Conservation (phyloP, 2,113 vertebrate species). For the Chaenocephalus aceratus region DNA sequence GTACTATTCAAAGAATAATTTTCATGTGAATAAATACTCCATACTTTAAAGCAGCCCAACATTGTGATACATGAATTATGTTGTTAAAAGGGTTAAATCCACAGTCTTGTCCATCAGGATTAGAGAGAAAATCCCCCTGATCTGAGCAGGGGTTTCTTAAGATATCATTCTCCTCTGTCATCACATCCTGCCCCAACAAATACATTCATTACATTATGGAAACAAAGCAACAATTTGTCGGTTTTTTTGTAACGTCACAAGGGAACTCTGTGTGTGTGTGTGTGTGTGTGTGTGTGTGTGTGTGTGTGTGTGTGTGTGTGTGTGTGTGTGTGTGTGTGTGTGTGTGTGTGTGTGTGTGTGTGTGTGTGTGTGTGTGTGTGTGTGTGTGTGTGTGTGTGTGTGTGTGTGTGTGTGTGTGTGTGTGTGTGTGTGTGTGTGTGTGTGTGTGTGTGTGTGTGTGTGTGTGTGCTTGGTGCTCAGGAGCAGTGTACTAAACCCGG, state of each 20-base stretch:
- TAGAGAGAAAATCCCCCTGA: slow-evolving; percentile 26
- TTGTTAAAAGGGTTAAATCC: slow-evolving; percentile 21
- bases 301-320: background rate
- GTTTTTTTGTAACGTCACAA: slow-evolving; percentile 42
- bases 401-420: slow-evolving; percentile 31
- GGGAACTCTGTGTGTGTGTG: slow-evolving; percentile 37
- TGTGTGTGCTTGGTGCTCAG: slow-evolving; percentile 32
- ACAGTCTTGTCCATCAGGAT: slow-evolving; percentile 3
- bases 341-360: slow-evolving; percentile 20
- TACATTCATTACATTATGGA: slow-evolving; percentile 41
- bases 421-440: slow-evolving; percentile 18
- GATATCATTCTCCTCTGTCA: slow-evolving; percentile 47
- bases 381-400: slow-evolving; percentile 21
- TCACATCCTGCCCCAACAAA: slow-evolving; percentile 1
- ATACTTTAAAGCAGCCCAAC: background rate
- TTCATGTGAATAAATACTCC: background rate
- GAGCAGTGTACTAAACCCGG: slow-evolving; percentile 53
- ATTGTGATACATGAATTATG: background rate
- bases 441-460: background rate
- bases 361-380: slow-evolving; percentile 20
- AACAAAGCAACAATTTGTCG: slow-evolving; percentile 75
- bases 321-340: slow-evolving; percentile 12
- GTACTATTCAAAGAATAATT: background rate
- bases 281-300: slow-evolving; percentile 26
- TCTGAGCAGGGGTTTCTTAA: slow-evolving; percentile 45